Conservation (phyloP, 2,113 vertebrate genomes). For the Dicentrarchus labrax region DNA sequence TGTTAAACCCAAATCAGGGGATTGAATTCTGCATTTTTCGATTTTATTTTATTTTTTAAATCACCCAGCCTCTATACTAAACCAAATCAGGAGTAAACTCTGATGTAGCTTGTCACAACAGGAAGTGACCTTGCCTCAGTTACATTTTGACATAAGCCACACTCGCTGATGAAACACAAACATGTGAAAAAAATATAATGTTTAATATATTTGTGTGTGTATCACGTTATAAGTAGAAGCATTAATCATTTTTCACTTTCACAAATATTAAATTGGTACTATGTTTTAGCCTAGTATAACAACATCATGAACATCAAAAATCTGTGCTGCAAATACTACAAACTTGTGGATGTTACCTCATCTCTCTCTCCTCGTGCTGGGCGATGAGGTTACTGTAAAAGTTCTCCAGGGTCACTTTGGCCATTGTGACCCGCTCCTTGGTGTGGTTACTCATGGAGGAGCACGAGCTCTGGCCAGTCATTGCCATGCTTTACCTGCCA, state of each 20-base stretch:
- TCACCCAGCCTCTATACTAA: background rate
- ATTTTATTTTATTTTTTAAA: background rate
- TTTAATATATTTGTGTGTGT: background rate
- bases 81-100: background rate
- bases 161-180: background rate
- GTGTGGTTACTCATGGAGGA: conserved; percentile 99
- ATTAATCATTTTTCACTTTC: background rate
- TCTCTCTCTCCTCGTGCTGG: conserved; percentile 97
- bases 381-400: conserved; percentile 98
- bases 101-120: background rate
- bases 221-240: background rate
- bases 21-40: no score
- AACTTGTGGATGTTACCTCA: conserved; percentile 87
- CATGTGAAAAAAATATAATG: background rate
- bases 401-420: conserved; percentile 98
- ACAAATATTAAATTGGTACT: background rate
- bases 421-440: conserved; percentile 98
- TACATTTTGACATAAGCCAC: background rate
- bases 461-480: conserved; percentile 94
- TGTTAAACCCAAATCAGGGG: no score
- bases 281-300: no score
- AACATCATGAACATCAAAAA: background rate
- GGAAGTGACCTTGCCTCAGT: conserved; percentile 8
- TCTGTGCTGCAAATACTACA: background rate
- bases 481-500: conserved; percentile 91